Percentiles rank a stretch among this genome's conserved stretches.
Conservation (phyloP, 1,140 invertebrate genomes). For the Anadara kagoshimensis region DNA sequence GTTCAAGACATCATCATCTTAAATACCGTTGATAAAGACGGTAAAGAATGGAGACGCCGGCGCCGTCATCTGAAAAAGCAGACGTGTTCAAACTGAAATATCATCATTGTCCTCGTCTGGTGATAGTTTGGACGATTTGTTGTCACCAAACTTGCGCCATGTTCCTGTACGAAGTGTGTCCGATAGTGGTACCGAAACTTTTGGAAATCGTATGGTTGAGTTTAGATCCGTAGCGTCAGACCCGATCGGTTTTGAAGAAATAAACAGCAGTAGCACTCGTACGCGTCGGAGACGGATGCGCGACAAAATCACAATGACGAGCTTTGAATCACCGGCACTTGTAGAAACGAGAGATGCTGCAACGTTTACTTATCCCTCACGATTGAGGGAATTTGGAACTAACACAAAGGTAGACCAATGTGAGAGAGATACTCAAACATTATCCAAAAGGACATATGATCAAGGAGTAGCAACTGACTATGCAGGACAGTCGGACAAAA, state of each 20-base stretch:
- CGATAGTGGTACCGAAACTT: slow-evolving; percentile 32
- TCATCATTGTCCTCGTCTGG: slow-evolving; percentile 40
- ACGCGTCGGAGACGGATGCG: slow-evolving; percentile 18
- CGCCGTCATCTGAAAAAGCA: slow-evolving; percentile 54
- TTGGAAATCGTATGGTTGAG: slow-evolving; percentile 31
- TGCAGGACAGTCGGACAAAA: slow-evolving; percentile 53
- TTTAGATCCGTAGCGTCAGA: slow-evolving; percentile 39
- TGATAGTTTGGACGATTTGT: slow-evolving; percentile 33
- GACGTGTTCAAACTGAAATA: slow-evolving; percentile 63
- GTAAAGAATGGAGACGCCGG: slow-evolving; percentile 34
- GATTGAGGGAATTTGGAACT: slow-evolving; percentile 32
- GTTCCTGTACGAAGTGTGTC: neutral
- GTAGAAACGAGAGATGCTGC: slow-evolving; percentile 23
- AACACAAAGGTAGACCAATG: slow-evolving; percentile 34
- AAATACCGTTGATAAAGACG: slow-evolving; percentile 34
- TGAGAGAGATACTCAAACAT: slow-evolving; percentile 52
- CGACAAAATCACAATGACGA: slow-evolving; percentile 35
- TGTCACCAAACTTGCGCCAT: slow-evolving; percentile 26
- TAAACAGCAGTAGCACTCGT: slow-evolving; percentile 9
- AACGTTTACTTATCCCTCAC: slow-evolving; percentile 33
- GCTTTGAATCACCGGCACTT: slow-evolving; percentile 23
- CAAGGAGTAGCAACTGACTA: slow-evolving; percentile 52
- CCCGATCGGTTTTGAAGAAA: slow-evolving; percentile 35
- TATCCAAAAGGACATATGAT: slow-evolving; percentile 16
- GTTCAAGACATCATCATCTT: slow-evolving; percentile 51